Conservation (phyloP, 1,140 invertebrate species). For the Meloidogyne exigua region DNA sequence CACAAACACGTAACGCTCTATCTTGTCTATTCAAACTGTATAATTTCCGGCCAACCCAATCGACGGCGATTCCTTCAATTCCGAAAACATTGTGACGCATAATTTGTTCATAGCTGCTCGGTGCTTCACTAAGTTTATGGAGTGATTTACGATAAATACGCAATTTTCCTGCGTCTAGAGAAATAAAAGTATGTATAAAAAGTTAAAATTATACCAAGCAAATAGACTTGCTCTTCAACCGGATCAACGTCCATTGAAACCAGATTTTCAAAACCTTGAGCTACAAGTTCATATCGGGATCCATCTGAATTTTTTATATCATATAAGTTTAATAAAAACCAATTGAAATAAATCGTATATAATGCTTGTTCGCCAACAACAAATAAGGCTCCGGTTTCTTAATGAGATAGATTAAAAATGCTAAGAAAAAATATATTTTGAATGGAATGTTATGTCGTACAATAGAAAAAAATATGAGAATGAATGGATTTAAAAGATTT, state of each 20-base stretch:
- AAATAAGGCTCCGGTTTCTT: slow-evolving; percentile 78
- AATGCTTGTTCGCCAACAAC: slow-evolving; percentile 96
- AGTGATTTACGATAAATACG: slow-evolving; percentile 74
- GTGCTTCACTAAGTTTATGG: slow-evolving; percentile 71
- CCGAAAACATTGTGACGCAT: slow-evolving; percentile 89
- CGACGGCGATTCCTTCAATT: slow-evolving; percentile 83
- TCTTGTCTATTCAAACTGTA: slow-evolving; percentile 96
- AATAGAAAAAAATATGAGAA: no score
- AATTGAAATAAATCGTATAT: slow-evolving; percentile 87
- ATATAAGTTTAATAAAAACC: background rate
- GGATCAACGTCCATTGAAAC: slow-evolving; percentile 92
- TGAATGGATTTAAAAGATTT: background rate
- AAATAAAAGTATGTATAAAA: slow-evolving; percentile 68
- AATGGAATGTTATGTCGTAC: no score
- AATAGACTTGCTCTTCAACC: slow-evolving; percentile 71
- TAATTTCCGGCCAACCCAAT: slow-evolving; percentile 91
- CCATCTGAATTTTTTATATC: slow-evolving; percentile 70
- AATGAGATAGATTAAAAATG: slow-evolving; percentile 36
- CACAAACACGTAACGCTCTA: slow-evolving; percentile 83
- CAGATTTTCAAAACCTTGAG: slow-evolving; percentile 91
- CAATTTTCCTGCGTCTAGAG: slow-evolving; percentile 80
- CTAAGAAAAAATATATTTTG: background rate
- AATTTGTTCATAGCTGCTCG: slow-evolving; percentile 73
- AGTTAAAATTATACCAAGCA: slow-evolving; percentile 30
- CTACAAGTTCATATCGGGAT: slow-evolving; percentile 78